Conservation (phyloP, 2,797 vertebrate species). For the Garrulus glandarius region DNA sequence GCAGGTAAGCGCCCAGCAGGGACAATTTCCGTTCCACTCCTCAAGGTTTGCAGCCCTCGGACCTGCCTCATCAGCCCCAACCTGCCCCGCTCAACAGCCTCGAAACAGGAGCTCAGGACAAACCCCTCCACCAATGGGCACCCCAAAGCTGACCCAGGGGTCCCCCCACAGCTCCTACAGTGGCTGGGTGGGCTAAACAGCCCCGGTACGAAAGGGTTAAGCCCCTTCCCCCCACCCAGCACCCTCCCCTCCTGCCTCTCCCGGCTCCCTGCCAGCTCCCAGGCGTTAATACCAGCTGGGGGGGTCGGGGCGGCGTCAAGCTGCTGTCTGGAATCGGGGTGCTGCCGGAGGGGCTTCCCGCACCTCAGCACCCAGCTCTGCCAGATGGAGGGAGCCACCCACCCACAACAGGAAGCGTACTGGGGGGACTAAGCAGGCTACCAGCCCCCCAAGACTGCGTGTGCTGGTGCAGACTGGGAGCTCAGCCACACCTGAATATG, state of each 20-base stretch:
- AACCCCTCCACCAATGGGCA: background rate
- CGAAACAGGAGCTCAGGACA: background rate
- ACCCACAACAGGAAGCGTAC: accelerated
- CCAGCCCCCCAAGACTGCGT: background rate
- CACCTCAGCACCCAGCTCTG: background rate
- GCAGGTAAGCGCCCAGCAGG: background rate
- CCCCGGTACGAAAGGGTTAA: background rate
- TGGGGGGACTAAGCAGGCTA: background rate
- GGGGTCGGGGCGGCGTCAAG: background rate
- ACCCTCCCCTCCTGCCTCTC: background rate
- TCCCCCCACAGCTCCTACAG: background rate
- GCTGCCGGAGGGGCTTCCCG: background rate
- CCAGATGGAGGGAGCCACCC: constrained; percentile 26
- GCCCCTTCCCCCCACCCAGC: background rate
- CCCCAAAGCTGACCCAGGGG: background rate
- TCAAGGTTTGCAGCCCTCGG: background rate
- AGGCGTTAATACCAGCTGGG: constrained; percentile 39
- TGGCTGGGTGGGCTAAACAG: background rate
- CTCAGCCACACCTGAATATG: background rate
- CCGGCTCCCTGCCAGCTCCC: constrained; percentile 45
- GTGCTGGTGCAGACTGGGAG: background rate
- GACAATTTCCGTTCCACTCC: background rate
- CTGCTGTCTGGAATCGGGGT: constrained; percentile 20
- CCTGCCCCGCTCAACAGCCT: background rate
- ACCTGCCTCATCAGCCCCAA: background rate